Base-by-base conservation (phyloP, 2,113 vertebrate species). In the Gymnogyps californianus region DNA sequence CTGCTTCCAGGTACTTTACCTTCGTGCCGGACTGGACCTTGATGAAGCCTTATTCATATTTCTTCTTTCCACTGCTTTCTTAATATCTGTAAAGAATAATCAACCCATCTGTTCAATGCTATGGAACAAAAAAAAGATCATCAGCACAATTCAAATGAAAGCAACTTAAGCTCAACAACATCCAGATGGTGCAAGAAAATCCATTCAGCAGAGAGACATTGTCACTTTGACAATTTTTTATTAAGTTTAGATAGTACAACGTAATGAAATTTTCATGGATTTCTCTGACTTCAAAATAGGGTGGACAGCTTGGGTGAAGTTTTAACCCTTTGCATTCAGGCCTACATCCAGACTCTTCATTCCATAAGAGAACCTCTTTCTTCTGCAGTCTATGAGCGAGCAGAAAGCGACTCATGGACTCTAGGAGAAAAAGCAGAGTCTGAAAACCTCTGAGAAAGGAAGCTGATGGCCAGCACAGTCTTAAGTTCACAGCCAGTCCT, bases 41-140 rank as follows among this genome's bases (percentile, higher is more conserved):
- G 99, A 97, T 98, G 99, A 98, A 99, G 98, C 98, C 99, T 99
- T 99, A 99, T 98, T 98, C 98, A 98, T 98, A 98, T 99, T 99
- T 98, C 99, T 99, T 99, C 99, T 98, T 98, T 99, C 99, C 98
- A 99, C 98, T 99, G 99, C 99, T 99, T 99, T 99, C 99, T 99
- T 99, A 99, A 99, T 99, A 99, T 99, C 99, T 99, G 99, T 99
- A 99, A 99, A 99, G 99, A 99, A 99, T 98, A 99, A 99, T 99
- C 99, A 99, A 99, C 99, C 99, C 99, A 99, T 99, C 99, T 99
- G 99, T 99, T 99, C 99, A 99, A 99, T 98, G 98, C 98, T 98
- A 98, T 44, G 98, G 97, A 98, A 98, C 95, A 98, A 98, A 98
- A 98, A 97, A 94, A 96, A 98, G 88, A 98, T 97, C 96, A 94